Percentiles rank a stretch among this genome's conserved stretches.
Conservation (phyloP, 2,888 invertebrate genomes). For the Hirudinaria manillensis region DNA sequence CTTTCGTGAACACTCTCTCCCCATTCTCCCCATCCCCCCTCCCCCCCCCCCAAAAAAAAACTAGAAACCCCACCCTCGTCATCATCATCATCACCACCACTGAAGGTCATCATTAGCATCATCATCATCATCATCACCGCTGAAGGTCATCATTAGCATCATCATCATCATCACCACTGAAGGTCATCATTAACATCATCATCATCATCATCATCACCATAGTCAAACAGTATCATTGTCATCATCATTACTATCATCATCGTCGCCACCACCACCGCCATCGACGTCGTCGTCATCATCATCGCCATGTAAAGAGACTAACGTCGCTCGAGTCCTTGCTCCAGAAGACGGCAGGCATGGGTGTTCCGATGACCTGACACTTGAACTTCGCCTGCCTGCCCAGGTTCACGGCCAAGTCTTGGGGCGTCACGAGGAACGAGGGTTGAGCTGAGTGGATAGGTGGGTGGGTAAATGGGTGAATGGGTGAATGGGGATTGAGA, state of each 20-base stretch:
- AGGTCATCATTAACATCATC: not conserved
- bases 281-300: too few species aligned
- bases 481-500: not conserved
- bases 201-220: conserved; percentile 5
- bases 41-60: too few species aligned
- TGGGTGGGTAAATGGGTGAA: not conserved
- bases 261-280: not conserved
- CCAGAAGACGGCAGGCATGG: conserved; percentile 42
- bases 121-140: too few species aligned
- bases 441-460: conserved; percentile 36
- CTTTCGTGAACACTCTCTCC: too few species aligned
- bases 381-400: conserved; percentile 39
- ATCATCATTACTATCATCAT: not conserved
- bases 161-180: too few species aligned
- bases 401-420: conserved; percentile 40
- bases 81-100: too few species aligned
- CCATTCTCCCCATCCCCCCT: too few species aligned
- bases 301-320: not conserved
- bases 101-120: too few species aligned
- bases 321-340: conserved; percentile 38
- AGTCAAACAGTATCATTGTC: not conserved
- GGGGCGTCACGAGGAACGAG: conserved; percentile 40
- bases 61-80: too few species aligned
- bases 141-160: too few species aligned
- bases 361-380: conserved; percentile 41